Conservation (phyloP, 2,797 vertebrate genomes). For the Sphaeramia orbicularis region DNA sequence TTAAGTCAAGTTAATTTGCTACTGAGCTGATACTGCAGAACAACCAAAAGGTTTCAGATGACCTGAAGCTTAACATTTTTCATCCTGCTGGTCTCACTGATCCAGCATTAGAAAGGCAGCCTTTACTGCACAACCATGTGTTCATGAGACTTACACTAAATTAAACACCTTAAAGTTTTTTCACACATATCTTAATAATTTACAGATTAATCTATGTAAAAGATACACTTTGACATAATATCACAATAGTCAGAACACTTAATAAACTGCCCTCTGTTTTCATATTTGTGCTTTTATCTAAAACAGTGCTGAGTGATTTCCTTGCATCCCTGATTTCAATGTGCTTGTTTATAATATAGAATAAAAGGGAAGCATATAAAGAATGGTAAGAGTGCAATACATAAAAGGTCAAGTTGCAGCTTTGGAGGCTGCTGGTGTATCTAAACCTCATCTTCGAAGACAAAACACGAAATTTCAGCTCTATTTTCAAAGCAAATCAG, state of each 20-base stretch:
- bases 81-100: background rate
- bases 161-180: background rate
- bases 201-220: background rate
- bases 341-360: background rate
- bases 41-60: background rate
- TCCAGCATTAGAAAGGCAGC: background rate
- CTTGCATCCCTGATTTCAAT: slow-evolving; percentile 1
- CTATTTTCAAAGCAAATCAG: background rate
- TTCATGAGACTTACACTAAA: slow-evolving; percentile 5
- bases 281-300: background rate
- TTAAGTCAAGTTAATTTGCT: slow-evolving; percentile 14
- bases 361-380: background rate
- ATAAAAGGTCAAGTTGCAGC: background rate
- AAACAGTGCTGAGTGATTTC: too few relatives aligned
- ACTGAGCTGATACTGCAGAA: background rate
- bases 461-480: background rate
- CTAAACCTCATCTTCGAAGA: background rate
- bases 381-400: background rate
- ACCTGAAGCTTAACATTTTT: background rate
- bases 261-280: background rate
- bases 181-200: background rate
- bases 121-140: background rate
- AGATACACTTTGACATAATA: background rate
- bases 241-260: background rate
- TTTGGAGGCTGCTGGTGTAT: background rate